Conservation (phyloP, 2,888 invertebrate species). For the Pollenia angustigena region DNA sequence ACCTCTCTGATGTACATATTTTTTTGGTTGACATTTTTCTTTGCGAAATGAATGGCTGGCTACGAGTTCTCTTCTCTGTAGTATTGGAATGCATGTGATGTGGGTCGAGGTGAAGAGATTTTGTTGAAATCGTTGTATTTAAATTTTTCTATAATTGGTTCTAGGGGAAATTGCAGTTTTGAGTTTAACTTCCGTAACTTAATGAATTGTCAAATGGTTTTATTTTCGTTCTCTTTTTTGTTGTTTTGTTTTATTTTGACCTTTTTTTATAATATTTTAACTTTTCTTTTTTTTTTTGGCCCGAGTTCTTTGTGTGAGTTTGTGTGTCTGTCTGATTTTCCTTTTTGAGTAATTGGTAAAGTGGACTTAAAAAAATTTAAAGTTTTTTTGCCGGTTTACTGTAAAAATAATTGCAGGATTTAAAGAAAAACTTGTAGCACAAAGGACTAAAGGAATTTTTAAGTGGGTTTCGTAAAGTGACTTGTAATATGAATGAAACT, state of each 20-base stretch:
- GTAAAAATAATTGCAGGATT: slow-evolving; percentile 16
- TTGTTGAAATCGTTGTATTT: slow-evolving; percentile 77
- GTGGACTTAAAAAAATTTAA: slow-evolving; percentile 68
- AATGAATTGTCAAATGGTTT: slow-evolving; percentile 84
- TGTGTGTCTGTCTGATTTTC: slow-evolving; percentile 15
- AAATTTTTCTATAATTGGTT: slow-evolving; percentile 84
- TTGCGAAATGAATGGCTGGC: slow-evolving; percentile 33
- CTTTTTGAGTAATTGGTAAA: slow-evolving; percentile 67
- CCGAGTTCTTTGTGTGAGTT: background rate
- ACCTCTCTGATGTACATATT: slow-evolving; percentile 46
- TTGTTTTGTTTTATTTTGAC: slow-evolving; percentile 40
- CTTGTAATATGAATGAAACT: background rate
- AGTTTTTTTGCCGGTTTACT: slow-evolving; percentile 26
- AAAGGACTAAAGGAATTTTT: slow-evolving; percentile 36
- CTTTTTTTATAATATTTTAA: slow-evolving; percentile 28
- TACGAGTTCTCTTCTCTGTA: slow-evolving; percentile 9
- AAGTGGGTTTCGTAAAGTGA: slow-evolving; percentile 41
- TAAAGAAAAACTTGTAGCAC: slow-evolving; percentile 15
- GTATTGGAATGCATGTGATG: background rate
- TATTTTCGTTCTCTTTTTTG: slow-evolving; percentile 53
- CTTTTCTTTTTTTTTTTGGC: slow-evolving; percentile 24
- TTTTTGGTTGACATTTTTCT: slow-evolving; percentile 70
- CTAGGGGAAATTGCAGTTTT: slow-evolving; percentile 85
- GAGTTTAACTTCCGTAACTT: slow-evolving; percentile 85
- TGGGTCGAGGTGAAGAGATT: slow-evolving; percentile 73